phyloP scores from a whole-genome alignment of 2,797 vertebrate species.

The Ptychobarbus kaznakovi region DNA sequence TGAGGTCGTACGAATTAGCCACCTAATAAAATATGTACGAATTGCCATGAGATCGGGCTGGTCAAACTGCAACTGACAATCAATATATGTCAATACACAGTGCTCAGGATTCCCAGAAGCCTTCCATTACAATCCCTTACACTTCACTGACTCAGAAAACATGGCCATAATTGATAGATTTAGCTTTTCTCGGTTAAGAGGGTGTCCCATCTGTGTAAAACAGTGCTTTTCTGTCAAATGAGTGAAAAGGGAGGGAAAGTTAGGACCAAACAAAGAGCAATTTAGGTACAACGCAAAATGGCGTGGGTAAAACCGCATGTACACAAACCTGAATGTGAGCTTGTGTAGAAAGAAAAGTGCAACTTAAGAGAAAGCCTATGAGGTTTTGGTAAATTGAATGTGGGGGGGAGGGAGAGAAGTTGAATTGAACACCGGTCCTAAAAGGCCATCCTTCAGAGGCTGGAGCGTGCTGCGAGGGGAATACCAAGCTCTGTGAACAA shows the following conservation, averaged over 20 bases:
- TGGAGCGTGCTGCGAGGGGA: conserved; percentile 78
- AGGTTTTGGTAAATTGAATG: conserved; percentile 48
- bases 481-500: conserved; percentile 83
- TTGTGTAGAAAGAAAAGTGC: conserved; percentile 46
- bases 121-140: conserved; percentile 33
- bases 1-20: too few species aligned
- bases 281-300: conserved; percentile 54
- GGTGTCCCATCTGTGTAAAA: conserved; percentile 74
- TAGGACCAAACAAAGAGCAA: conserved; percentile 57
- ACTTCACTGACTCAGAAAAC: conserved; percentile 38
- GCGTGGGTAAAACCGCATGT: conserved; percentile 46
- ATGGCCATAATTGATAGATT: conserved; percentile 52
- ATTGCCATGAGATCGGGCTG: too few species aligned
- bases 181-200: conserved; percentile 72
- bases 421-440: conserved; percentile 69
- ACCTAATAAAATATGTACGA: too few species aligned
- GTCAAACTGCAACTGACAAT: conserved; percentile 22
- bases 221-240: conserved; percentile 72
- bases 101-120: conserved; percentile 35
- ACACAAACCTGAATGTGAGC: conserved; percentile 44
- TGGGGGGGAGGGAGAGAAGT: conserved; percentile 39
- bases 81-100: conserved; percentile 29
- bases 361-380: conserved; percentile 33
- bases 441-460: conserved; percentile 79
- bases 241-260: conserved; percentile 74